These are phyloP conservation scores for Syrmaticus mikado DNA, from an alignment of 2,113 vertebrate genomes.

Conservation along the genomic window DNA sequence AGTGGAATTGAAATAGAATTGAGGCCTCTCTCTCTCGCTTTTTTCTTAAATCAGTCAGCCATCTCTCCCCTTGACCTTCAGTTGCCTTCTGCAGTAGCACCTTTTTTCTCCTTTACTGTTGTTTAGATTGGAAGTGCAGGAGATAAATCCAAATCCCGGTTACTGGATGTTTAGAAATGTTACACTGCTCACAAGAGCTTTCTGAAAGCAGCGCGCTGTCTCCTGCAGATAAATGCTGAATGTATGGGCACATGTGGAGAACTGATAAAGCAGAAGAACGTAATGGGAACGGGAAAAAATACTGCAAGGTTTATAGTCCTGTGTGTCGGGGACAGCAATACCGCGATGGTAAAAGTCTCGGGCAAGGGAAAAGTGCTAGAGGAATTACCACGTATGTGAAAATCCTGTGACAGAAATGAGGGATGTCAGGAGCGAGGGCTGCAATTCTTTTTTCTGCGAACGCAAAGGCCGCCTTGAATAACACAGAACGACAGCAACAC, in stretches of 20 bases:
- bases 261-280: background rate
- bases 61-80: background rate
- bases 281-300: background rate
- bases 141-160: background rate
- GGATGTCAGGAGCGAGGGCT: background rate
- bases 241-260: background rate
- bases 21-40: background rate
- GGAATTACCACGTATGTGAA: rapidly evolving
- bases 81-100: background rate
- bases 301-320: background rate
- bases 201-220: background rate
- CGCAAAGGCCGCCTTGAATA: background rate
- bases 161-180: background rate
- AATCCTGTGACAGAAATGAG: background rate
- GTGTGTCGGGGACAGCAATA: background rate
- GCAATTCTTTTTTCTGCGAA: background rate
- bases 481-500: background rate
- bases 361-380: background rate
- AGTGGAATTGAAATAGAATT: background rate
- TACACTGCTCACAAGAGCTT: background rate
- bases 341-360: background rate
- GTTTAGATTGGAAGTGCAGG: background rate
- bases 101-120: background rate
- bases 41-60: background rate
- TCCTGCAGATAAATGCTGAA: background rate